Evolutionary conservation across 2,888 invertebrate genomes (phyloP).

Genomic region (Dryococelus australis): DNA sequence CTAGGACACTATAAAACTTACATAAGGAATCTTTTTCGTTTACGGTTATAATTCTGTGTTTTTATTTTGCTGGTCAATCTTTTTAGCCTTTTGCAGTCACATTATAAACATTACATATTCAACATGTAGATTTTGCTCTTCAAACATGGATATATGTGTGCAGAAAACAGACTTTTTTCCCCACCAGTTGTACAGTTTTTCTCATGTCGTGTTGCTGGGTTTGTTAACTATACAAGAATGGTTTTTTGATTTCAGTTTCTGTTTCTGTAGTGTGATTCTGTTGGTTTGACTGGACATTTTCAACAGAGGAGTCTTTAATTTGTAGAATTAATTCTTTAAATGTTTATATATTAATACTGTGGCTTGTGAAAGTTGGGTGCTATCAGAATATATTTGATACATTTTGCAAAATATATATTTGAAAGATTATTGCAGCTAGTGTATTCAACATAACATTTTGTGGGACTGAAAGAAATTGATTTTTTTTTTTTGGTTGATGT

Average conservation of each 20-base stretch:
- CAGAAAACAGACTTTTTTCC: not conserved
- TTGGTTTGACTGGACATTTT: constrained; percentile 18
- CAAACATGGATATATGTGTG: not conserved
- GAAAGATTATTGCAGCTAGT: no score
- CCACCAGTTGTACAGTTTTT: not conserved
- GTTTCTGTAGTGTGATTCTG: constrained; percentile 20
- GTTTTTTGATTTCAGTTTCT: not conserved
- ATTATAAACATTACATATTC: not conserved
- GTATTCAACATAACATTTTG: no score
- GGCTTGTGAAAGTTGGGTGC: not conserved
- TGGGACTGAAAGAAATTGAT: no score
- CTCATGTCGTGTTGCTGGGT: constrained; percentile 7
- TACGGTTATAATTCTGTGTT: not conserved
- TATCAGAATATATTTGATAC: not conserved
- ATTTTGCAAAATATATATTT: not conserved
- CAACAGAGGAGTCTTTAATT: constrained; percentile 13
- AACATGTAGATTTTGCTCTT: not conserved
- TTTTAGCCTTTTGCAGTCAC: not conserved
- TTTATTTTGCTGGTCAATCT: not conserved
- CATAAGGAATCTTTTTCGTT: not conserved
- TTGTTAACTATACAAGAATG: constrained; percentile 12
- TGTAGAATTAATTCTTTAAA: not conserved
- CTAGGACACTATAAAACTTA: not conserved
- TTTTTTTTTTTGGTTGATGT: no score
- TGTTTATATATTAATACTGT: not conserved